Conservation (phyloP, 2,113 vertebrate genomes). For the Lipophrys pholis region DNA sequence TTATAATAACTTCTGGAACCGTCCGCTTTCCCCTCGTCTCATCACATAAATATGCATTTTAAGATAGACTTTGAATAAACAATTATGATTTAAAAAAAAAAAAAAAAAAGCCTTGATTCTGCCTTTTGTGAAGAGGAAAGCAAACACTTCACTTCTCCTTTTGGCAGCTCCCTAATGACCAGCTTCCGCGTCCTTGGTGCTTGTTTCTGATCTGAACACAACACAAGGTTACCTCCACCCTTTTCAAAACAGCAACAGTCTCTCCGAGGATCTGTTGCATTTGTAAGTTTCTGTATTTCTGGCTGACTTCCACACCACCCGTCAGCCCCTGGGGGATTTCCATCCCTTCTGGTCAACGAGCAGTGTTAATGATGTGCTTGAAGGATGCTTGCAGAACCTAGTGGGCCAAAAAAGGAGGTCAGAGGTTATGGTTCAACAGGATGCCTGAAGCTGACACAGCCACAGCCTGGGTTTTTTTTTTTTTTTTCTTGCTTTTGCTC, state of each 20-base stretch:
- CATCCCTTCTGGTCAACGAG: slow-evolving; percentile 36
- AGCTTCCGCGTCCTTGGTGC: slow-evolving; percentile 60
- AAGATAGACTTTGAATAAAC: slow-evolving; percentile 14
- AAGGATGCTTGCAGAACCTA: slow-evolving; percentile 12
- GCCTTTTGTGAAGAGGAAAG: slow-evolving; percentile 36
- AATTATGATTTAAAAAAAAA: background rate
- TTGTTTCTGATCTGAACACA: slow-evolving; percentile 36
- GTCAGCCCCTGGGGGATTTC: background rate
- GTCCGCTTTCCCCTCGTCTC: background rate
- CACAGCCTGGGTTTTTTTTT: background rate
- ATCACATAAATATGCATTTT: slow-evolving; percentile 13
- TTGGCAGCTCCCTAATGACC: slow-evolving; percentile 63
- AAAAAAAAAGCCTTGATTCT: background rate
- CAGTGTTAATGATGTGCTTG: slow-evolving; percentile 20
- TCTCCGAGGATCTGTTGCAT: slow-evolving; percentile 11
- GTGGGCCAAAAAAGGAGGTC: slow-evolving; percentile 8
- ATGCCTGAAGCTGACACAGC: slow-evolving; percentile 25
- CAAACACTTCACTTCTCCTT: slow-evolving; percentile 72
- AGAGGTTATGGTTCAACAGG: slow-evolving; percentile 32
- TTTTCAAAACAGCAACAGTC: background rate
- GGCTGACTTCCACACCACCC: slow-evolving; percentile 29
- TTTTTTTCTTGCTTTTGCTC: slow-evolving; percentile 5
- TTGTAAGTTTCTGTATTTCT: slow-evolving; percentile 29
- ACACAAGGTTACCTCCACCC: slow-evolving; percentile 8
- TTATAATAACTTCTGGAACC: background rate